These are phyloP conservation scores for Alfaro cultratus DNA, from an alignment of 2,797 vertebrate species.

Conservation along the genomic window DNA sequence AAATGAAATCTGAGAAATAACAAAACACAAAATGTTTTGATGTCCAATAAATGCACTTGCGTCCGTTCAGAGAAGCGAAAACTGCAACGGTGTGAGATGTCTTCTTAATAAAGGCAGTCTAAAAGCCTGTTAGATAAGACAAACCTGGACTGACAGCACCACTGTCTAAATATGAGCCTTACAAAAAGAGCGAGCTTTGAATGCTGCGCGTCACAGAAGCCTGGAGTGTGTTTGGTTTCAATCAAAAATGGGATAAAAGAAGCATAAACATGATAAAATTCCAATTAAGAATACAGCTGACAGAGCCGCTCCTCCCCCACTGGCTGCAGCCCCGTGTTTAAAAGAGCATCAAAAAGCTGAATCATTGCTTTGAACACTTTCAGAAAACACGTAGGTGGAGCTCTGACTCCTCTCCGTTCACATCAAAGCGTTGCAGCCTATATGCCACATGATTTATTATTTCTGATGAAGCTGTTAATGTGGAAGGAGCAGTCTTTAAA, in stretches of 20 bases:
- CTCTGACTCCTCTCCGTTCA: slow-evolving; percentile 16
- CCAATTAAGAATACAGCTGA: slow-evolving; percentile 18
- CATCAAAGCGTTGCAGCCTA: not conserved
- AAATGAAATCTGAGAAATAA: not conserved
- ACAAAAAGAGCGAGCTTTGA: not conserved
- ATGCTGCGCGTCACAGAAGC: not conserved
- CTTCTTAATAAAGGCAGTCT: not conserved
- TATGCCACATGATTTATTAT: not conserved
- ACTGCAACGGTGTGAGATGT: not conserved
- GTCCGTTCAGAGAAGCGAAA: not conserved
- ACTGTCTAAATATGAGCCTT: not conserved
- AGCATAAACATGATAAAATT: slow-evolving; percentile 5
- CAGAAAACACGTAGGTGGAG: slow-evolving; percentile 6
- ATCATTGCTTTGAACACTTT: slow-evolving; percentile 3
- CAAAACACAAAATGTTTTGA: too few species aligned
- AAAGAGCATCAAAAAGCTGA: slow-evolving; percentile 20
- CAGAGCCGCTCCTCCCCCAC: not conserved
- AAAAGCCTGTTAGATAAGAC: not conserved
- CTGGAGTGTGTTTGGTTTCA: slow-evolving; percentile 7
- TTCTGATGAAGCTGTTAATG: slow-evolving; percentile 8
- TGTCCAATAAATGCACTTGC: not conserved
- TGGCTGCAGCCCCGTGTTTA: slow-evolving; percentile 16
- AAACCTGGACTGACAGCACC: not conserved
- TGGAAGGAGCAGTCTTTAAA: not conserved
- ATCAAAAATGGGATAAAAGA: slow-evolving; percentile 6